A percentile compares a stretch with the other conserved stretches of the same genome.
Conservation (phyloP, 2,113 vertebrate genomes). For the Neogobius melanostomus region DNA sequence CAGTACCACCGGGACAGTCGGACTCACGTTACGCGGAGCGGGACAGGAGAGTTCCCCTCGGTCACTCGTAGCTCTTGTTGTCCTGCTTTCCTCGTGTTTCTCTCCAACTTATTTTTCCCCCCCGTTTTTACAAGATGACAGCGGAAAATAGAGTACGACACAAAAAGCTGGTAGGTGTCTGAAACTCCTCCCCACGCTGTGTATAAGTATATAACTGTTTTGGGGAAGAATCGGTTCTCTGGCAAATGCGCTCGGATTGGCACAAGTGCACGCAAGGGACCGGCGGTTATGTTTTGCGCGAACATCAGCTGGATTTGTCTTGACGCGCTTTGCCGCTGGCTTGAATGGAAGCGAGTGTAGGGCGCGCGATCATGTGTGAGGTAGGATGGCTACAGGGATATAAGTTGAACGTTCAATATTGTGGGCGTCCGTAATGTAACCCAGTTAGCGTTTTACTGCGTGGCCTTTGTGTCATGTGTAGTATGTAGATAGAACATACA, state of each 20-base stretch:
- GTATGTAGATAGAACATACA: not conserved
- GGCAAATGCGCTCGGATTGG: constrained; percentile 17
- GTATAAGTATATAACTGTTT: constrained; percentile 35
- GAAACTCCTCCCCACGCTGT: constrained; percentile 39
- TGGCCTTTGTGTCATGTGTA: not conserved
- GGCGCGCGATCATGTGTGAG: constrained; percentile 34
- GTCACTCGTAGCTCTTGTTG: not conserved
- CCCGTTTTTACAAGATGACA: constrained; percentile 76
- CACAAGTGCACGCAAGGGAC: constrained; percentile 20
- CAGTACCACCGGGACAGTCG: constrained; percentile 20
- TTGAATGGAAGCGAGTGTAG: constrained; percentile 26
- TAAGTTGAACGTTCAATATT: constrained; percentile 22
- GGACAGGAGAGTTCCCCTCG: not conserved
- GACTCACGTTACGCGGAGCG: constrained; percentile 17
- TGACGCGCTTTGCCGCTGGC: constrained; percentile 4
- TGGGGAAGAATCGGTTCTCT: constrained; percentile 24
- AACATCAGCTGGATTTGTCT: constrained; percentile 29
- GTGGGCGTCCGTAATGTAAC: not conserved
- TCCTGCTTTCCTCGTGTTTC: constrained; percentile 18
- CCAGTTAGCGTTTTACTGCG: not conserved
- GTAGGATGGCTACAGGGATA: constrained; percentile 35
- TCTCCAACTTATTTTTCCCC: constrained; percentile 50
- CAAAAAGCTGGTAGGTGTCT: constrained; percentile 79
- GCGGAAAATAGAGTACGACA: constrained; percentile 68
- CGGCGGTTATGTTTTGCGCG: constrained; percentile 11